Evolutionary conservation across 2,797 vertebrate genomes (phyloP).

Genomic region (Catamblyrhynchus diadema): DNA sequence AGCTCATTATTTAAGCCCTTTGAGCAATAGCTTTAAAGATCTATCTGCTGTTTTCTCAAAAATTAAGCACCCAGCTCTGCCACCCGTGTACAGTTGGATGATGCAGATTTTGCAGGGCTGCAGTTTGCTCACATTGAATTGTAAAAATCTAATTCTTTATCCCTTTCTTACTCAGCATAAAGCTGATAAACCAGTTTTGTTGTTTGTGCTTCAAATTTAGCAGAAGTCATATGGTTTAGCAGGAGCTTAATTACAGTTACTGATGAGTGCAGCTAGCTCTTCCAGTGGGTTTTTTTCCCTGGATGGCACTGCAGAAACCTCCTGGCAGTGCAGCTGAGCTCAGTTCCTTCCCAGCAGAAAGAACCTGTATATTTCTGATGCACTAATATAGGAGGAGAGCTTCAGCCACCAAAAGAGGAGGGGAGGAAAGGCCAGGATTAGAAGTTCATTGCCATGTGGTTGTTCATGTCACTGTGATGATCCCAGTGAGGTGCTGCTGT

Average conservation of each 20-base stretch:
- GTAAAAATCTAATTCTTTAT: not conserved
- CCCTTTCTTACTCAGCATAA: conserved; percentile 21
- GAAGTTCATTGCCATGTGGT: not conserved
- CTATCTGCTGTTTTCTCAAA: not conserved
- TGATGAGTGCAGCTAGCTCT: not conserved
- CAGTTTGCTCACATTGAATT: not conserved
- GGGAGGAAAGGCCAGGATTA: not conserved
- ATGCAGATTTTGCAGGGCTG: not conserved
- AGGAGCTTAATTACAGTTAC: conserved; percentile 3
- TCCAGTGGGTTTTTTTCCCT: not conserved
- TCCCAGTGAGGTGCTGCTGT: not conserved
- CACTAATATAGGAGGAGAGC: not conserved
- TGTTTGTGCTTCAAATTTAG: conserved; percentile 1
- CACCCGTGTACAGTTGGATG: not conserved
- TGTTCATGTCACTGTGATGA: not conserved
- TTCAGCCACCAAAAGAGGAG: not conserved
- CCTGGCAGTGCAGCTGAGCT: not conserved
- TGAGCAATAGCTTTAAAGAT: not conserved
- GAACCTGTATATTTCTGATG: not conserved
- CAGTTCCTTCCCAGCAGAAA: not conserved
- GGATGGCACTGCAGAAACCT: not conserved
- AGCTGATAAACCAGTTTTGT: not conserved
- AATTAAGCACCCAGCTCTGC: not conserved
- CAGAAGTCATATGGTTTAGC: not conserved
- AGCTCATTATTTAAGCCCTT: not conserved